These are phyloP conservation scores for Agonopterix alstromeriana DNA, from an alignment of 2,888 invertebrate species.

Conservation along the genomic window DNA sequence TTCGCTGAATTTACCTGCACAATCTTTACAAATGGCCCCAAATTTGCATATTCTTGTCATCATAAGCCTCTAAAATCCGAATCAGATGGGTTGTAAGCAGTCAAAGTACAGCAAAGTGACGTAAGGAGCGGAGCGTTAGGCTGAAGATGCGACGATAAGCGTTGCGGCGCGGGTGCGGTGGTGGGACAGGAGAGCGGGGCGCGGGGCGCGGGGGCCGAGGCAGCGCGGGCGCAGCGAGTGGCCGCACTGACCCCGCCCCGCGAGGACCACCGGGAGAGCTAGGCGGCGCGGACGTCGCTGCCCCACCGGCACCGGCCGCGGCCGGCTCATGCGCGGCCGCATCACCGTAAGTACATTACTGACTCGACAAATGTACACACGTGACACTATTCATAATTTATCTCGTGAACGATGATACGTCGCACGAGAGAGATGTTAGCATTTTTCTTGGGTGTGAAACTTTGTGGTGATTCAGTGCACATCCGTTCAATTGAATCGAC, in stretches of 20 bases:
- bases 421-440: constrained; percentile 20
- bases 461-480: constrained; percentile 11
- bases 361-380: constrained; percentile 41
- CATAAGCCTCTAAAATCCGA: constrained; percentile 19
- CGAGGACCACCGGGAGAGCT: constrained; percentile 75
- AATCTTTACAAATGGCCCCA: constrained; percentile 3
- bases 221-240: constrained; percentile 54
- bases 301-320: constrained; percentile 13
- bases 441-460: constrained; percentile 14
- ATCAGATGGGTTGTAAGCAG: constrained; percentile 8
- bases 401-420: constrained; percentile 30
- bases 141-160: constrained; percentile 70
- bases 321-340: constrained; percentile 17
- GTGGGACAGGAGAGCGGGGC: constrained; percentile 25
- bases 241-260: constrained; percentile 71
- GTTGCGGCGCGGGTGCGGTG: constrained; percentile 37
- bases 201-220: constrained; percentile 26
- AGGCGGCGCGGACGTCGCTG: constrained; percentile 52
- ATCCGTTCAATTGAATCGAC: constrained; percentile 5
- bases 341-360: constrained; percentile 38
- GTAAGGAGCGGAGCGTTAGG: constrained; percentile 60
- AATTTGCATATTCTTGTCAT: constrained; percentile 20
- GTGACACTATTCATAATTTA: constrained; percentile 49
- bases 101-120: constrained; percentile 45
- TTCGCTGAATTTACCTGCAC: neutral